A percentile compares a stretch with the other conserved stretches of the same genome.
Evolutionary conservation across 1,140 invertebrate genomes (phyloP).

Genomic region (Drosophila ohnishii): DNA sequence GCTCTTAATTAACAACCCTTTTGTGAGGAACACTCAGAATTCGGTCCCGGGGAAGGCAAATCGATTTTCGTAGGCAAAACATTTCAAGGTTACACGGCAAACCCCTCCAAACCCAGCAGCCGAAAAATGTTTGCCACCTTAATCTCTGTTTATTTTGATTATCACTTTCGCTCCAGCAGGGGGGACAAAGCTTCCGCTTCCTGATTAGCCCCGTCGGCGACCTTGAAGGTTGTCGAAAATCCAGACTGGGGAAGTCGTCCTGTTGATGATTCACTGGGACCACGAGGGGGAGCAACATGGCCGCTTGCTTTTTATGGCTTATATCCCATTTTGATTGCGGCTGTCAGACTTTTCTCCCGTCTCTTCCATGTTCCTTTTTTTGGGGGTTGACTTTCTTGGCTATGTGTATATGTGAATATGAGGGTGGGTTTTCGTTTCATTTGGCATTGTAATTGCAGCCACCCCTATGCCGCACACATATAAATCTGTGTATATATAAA

Average conservation of each 20-base stretch:
- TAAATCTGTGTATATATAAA: slow-evolving; percentile 12
- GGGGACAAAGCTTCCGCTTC: slow-evolving; percentile 5
- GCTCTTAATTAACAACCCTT: slow-evolving; percentile 74
- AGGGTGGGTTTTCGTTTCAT: slow-evolving; percentile 64
- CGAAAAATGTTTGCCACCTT: slow-evolving; percentile 36
- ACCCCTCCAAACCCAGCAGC: background rate
- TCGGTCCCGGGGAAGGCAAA: slow-evolving; percentile 8
- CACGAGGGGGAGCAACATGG: slow-evolving; percentile 25
- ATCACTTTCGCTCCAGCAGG: slow-evolving; percentile 59
- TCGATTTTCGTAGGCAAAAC: slow-evolving; percentile 65
- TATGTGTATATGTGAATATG: background rate
- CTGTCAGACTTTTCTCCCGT: slow-evolving; percentile 47
- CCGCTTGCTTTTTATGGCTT: slow-evolving; percentile 52
- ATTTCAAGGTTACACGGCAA: slow-evolving; percentile 61
- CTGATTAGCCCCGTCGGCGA: slow-evolving; percentile 61
- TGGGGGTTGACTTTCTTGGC: slow-evolving; percentile 67
- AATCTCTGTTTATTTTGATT: slow-evolving; percentile 80
- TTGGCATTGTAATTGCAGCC: slow-evolving; percentile 60
- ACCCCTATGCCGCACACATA: slow-evolving; percentile 49
- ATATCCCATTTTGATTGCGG: slow-evolving; percentile 70
- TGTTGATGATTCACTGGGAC: slow-evolving; percentile 56
- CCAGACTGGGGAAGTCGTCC: slow-evolving; percentile 29
- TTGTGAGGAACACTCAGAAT: slow-evolving; percentile 11
- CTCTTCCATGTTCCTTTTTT: slow-evolving; percentile 28
- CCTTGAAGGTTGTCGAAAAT: slow-evolving; percentile 57